Evolutionary conservation across 2,113 vertebrate genomes (phyloP).

Genomic region (Pipra filicauda): DNA sequence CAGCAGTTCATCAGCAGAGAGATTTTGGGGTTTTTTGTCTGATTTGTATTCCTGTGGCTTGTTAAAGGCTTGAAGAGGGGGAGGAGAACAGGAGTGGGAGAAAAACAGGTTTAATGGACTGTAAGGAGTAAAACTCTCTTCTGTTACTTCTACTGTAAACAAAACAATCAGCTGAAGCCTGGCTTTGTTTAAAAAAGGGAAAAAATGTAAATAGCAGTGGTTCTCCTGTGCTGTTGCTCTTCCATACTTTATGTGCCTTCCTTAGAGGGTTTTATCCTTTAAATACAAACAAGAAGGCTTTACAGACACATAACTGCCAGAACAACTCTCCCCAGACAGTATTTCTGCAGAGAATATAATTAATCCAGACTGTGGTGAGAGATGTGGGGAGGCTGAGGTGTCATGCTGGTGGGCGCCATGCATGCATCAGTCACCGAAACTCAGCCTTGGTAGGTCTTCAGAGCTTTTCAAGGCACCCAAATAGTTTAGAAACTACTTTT

Average conservation of each 20-base stretch:
- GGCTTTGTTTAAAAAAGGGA: conserved; percentile 20
- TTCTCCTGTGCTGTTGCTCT: not conserved
- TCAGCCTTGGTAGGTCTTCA: not conserved
- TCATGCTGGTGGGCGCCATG: not conserved
- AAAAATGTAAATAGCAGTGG: conserved; percentile 36
- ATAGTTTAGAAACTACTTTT: not conserved
- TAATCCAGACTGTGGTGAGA: not conserved
- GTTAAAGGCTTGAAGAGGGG: conserved; percentile 40
- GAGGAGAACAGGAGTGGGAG: conserved; percentile 32
- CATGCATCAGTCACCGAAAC: not conserved
- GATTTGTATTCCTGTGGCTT: conserved; percentile 60
- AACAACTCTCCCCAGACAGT: not conserved
- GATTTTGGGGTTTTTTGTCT: not conserved
- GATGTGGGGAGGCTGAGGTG: not conserved
- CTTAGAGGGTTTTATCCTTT: not conserved
- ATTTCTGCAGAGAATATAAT: not conserved
- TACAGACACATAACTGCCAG: not conserved
- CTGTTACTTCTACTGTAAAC: conserved; percentile 63
- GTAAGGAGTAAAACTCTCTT: conserved; percentile 59
- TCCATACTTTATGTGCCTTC: not conserved
- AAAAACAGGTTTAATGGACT: conserved; percentile 69
- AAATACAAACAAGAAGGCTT: not conserved
- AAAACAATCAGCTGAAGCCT: conserved; percentile 34
- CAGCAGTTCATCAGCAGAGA: conserved; percentile 60
- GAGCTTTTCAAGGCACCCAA: not conserved